These are phyloP conservation scores for Knipowitschia caucasica DNA, from an alignment of 2,797 vertebrate species.

Conservation along the genomic window DNA sequence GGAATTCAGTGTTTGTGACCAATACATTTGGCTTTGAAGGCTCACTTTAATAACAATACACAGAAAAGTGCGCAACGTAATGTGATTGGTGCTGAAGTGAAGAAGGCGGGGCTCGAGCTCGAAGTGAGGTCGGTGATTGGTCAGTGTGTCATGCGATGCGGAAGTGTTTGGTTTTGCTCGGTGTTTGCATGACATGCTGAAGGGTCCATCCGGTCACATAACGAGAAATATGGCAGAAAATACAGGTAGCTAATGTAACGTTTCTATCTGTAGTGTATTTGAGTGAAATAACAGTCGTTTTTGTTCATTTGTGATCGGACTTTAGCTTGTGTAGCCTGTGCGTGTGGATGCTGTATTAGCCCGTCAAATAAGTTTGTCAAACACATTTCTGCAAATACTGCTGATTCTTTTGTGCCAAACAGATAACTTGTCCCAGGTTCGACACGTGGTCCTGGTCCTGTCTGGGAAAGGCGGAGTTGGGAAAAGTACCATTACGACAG, in stretches of 20 bases:
- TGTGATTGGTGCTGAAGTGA: slow-evolving; percentile 29
- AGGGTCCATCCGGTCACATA: fast-evolving
- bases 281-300: background rate
- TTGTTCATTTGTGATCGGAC: background rate
- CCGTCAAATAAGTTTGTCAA: background rate
- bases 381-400: background rate
- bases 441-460: slow-evolving; percentile 84
- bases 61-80: background rate
- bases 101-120: background rate
- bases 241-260: slow-evolving; percentile 47
- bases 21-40: too few relatives aligned
- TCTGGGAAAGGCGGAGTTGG: slow-evolving; percentile 96
- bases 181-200: background rate
- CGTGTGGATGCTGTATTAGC: slow-evolving; percentile 12
- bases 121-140: slow-evolving; percentile 32
- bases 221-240: slow-evolving; percentile 48
- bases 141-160: slow-evolving; percentile 8
- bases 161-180: slow-evolving; percentile 12
- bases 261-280: background rate
- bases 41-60: too few relatives aligned
- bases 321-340: slow-evolving; percentile 16
- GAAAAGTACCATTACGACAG: slow-evolving; percentile 90
- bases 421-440: slow-evolving; percentile 76
- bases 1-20: too few relatives aligned
- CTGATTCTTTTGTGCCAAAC: slow-evolving; percentile 10